Evolutionary conservation across 2,888 invertebrate genomes (phyloP), one percentile per base, ranked within the genome.

Genomic region (Glaucopsyche alexis): DNA sequence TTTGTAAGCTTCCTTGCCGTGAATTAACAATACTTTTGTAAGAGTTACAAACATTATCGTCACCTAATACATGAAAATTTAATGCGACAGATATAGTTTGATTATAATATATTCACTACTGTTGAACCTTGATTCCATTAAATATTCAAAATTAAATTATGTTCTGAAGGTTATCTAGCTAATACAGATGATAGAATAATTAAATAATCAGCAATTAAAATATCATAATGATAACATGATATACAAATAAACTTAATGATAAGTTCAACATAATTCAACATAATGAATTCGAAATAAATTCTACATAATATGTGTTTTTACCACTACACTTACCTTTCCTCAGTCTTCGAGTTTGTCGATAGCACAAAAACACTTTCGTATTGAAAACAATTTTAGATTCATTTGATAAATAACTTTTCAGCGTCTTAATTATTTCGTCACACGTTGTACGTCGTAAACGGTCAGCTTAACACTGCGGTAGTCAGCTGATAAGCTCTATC

Each of bases 401-500:
- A 60, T 29, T 60, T 60, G 60, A 13, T 60, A 38, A 1, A 14
- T 11, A 29, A 60, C 29, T 60, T 38, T 60, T 60, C n/a, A 47
- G 11, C 1, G 13, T 49, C 14, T 49, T 49, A 45, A 45, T 9
- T 45, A 49, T n/a, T 50, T 50, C 8, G 3, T 14, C 60, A 38
- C 29, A 29, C 60, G 60, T 60, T 14, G 38, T 13, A 7, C 29
- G 60, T 60, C 29, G 60, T 29, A 29, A 29, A 60, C 29, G 60
- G 60, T 38, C 60, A 60, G 14, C 13, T 60, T 60, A 29, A 29
- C 13, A 60, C 60, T 60, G 60, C 13, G 29, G 60, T 14, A 14
- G 60, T 60, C 29, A 60, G 29, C 60, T 60, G 60, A 60, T 60
- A 60, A 60, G 60, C 29, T 60, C 60, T 60, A 60, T 60, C 14